A percentile compares a stretch with the other conserved stretches of the same genome.
phyloP scores from a whole-genome alignment of 2,888 invertebrate species.

The Steinernema scapterisci region DNA sequence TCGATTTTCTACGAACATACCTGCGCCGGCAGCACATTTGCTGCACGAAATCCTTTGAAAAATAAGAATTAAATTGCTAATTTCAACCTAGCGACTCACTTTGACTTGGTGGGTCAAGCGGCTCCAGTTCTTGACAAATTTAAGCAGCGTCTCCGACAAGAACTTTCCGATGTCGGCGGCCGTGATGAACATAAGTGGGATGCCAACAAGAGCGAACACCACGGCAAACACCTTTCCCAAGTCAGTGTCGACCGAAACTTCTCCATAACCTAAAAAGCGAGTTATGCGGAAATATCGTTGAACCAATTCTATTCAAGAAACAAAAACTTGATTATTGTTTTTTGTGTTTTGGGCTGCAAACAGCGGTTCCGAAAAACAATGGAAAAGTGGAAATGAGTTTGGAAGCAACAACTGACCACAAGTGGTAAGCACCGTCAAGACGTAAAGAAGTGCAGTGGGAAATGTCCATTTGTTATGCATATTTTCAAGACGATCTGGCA shows the following conservation, averaged over 20 bases:
- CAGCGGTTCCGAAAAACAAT: too few relatives aligned
- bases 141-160: slow-evolving; percentile 66
- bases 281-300: background rate
- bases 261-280: slow-evolving; percentile 63
- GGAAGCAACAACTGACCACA: slow-evolving; percentile 54
- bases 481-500: slow-evolving; percentile 59
- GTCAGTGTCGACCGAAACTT: slow-evolving; percentile 67
- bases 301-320: too few relatives aligned
- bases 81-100: slow-evolving; percentile 45
- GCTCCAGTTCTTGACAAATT: slow-evolving; percentile 64
- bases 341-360: too few relatives aligned
- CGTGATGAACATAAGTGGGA: slow-evolving; percentile 68
- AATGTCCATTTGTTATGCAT: slow-evolving; percentile 68
- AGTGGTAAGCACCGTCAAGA: slow-evolving; percentile 67
- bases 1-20: slow-evolving; percentile 61
- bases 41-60: slow-evolving; percentile 44
- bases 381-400: too few relatives aligned
- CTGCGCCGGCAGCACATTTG: slow-evolving; percentile 57
- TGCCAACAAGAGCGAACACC: slow-evolving; percentile 67
- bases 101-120: slow-evolving; percentile 57
- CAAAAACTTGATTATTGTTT: too few relatives aligned
- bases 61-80: background rate
- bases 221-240: slow-evolving; percentile 67
- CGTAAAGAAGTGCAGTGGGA: slow-evolving; percentile 66
- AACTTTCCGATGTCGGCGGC: slow-evolving; percentile 68